A percentile compares a stretch with the other conserved stretches of the same genome.
phyloP scores from a whole-genome alignment of 2,113 vertebrate genomes.

The Arenaria interpres region DNA sequence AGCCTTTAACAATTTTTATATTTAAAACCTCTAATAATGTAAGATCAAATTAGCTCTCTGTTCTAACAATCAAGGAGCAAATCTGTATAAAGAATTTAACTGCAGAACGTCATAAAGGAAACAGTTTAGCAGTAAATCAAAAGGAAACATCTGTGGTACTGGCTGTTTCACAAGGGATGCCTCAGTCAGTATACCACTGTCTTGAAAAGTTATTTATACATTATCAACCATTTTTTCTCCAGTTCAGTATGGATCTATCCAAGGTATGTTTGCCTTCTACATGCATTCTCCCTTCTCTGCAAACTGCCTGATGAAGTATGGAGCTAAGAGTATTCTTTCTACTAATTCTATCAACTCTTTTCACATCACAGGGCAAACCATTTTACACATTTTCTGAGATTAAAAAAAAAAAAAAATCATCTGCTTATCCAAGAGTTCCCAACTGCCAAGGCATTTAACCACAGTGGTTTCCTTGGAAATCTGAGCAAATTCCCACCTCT shows the following conservation, averaged over 20 bases:
- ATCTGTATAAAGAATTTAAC: background rate
- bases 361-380: background rate
- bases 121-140: background rate
- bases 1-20: background rate
- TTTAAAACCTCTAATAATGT: background rate
- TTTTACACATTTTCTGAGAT: background rate
- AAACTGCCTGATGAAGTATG: background rate
- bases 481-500: background rate
- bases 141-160: background rate
- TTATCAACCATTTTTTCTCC: background rate
- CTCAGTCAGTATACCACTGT: background rate
- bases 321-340: background rate
- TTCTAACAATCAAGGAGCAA: background rate
- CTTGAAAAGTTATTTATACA: background rate
- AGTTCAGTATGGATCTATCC: background rate
- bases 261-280: background rate
- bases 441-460: background rate
- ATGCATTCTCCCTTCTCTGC: background rate
- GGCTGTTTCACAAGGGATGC: background rate
- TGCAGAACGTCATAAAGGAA: background rate
- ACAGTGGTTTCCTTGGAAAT: background rate
- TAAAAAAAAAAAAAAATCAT: background rate
- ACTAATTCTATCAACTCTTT: background rate
- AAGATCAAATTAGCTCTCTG: background rate
- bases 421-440: background rate